Evolutionary conservation across 2,888 invertebrate genomes (phyloP), one percentile per base, ranked within the genome.

Genomic region (Noctua janthe): DNA sequence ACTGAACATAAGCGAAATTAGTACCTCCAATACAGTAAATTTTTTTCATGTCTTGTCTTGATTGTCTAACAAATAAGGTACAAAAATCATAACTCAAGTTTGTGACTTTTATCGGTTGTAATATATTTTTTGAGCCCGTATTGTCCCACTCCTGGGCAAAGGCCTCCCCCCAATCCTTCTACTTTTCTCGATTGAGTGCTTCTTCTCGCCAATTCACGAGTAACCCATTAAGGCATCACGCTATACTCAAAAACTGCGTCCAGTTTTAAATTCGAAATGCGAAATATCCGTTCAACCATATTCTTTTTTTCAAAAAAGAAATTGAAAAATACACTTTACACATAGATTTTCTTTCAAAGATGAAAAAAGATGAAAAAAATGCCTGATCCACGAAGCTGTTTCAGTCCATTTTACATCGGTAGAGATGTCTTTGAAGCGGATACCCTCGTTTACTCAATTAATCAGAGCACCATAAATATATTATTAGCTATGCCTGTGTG

Each of bases 401-500:
- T 20, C 47, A 17, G 23, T 35, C 73, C 17, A 35, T 35, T 72
- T 69, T 74, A 64, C 59, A 51, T 71, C 39, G 7, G 43, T 62
- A 39, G 54, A 59, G 3, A 74, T 39, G 17, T 64, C 82, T 84
- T 74, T 74, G 77, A 82, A 62, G 62, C 47, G 49, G 66, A 67
- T 29, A 76, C 67, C 56, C 62, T 79, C 47, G 35, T 85, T 80
- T 74, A 80, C 78, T 49, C 70, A 80, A 83, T 78, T 74, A 80
- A 87, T 79, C 71, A 83, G 47, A 62, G 64, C 76, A 69, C 69
- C 78, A 84, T 80, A 83, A 85, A 87, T 87, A 88, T 49, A 66
- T 74, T 87, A 88, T 86, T 83, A 87, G 81, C 74, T 87, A 81
- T 82, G 39, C 88, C 84, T 89, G 88, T 87, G 89, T 81, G 82